Base-by-base conservation (phyloP, 92 coral and sea anemone genomes). In the Porites evermanni region DNA sequence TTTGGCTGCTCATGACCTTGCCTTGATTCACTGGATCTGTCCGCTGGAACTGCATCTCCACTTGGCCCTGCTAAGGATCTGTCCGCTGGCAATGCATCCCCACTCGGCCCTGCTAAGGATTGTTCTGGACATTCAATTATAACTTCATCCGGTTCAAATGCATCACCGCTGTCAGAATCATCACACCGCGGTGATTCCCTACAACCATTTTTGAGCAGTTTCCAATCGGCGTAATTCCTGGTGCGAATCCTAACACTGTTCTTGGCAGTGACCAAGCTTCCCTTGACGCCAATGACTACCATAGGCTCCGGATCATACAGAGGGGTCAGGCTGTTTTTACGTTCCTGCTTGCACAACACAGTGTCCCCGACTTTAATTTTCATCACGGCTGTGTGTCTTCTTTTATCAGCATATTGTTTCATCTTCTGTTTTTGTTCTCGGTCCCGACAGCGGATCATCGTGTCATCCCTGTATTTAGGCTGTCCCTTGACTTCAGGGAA, bases 361-460 rank as follows among this genome's bases (percentile, higher is more conserved):
- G 78, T 58, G 74, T 79, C 87, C 12, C 91, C 91, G 75, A 80
- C 79, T 58, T 61, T 82, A 13, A 80, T 80, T 60, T 73, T 64
- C 78, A 82, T 81, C 73, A 6, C 53, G 18, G 82, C 17, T 1
- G 75, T 77, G 47, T 87, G 77, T 51, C 73, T 63, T 14, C 80
- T 79, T 56, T 87, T 72, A 51, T 87, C 74, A 23, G 80, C 75
- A 23, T 80, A 80, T 44, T 38, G 64, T 73, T 87, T 87, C 77
- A 67, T 69, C 26, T 69, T 81, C 75, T 67, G 77, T 44, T 81
- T 81, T 24, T 68, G 75, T 20, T 67, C 85, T 17, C 77, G 16
- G 77, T 81, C 78, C 24, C 69, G 86, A 67, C 60, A 53, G 44
- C 78, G 69, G 29, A 81, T 70, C 78, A 9, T 81, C 17, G 26